phyloP scores from a whole-genome alignment of 2,113 vertebrate genomes.

The Todiramphus saurophagus region DNA sequence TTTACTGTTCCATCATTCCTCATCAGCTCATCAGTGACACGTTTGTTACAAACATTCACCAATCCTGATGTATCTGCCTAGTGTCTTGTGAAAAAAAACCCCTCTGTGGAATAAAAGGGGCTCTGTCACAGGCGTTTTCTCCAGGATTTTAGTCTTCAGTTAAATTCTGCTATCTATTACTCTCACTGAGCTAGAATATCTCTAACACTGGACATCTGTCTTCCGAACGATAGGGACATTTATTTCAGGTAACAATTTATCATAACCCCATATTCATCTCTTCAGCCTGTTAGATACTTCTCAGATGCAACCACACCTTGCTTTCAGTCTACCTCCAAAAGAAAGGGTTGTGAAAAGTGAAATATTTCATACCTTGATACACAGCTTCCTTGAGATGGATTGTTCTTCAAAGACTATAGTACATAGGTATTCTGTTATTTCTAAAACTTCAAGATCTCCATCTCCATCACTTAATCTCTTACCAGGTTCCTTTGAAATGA shows the following conservation, averaged over 20 bases:
- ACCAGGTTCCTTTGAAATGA: background rate
- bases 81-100: background rate
- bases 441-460: background rate
- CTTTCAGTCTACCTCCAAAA: background rate
- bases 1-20: background rate
- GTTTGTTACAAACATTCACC: background rate
- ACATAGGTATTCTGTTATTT: background rate
- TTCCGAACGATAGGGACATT: background rate
- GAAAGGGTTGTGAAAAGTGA: background rate
- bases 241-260: background rate
- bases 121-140: background rate
- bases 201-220: background rate
- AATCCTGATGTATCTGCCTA: background rate
- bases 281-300: background rate
- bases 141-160: background rate
- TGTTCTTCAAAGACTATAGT: background rate
- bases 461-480: background rate
- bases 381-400: background rate
- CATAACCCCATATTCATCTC: background rate
- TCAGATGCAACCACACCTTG: background rate
- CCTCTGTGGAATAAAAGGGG: background rate
- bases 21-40: background rate
- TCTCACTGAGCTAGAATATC: background rate
- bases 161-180: background rate
- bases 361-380: background rate